Evolutionary conservation across 2,797 vertebrate genomes (phyloP).

Genomic region (Macropodus opercularis): DNA sequence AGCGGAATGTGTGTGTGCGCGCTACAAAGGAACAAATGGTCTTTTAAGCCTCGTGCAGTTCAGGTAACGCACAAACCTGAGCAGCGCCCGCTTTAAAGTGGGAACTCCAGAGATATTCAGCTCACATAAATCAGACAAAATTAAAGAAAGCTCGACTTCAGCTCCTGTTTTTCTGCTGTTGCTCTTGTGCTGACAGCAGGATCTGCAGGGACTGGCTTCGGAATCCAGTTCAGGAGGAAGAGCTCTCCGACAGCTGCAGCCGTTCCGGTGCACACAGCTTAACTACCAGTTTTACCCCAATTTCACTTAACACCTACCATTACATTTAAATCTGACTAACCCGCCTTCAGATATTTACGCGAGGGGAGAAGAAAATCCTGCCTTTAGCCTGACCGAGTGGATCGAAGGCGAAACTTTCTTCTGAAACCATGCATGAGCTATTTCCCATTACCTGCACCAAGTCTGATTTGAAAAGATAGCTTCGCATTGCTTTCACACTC

Average conservation of each 20-base stretch:
- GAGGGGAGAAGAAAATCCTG: slow-evolving; percentile 16
- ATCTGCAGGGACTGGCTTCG: slow-evolving; percentile 1
- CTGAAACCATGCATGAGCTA: slow-evolving; percentile 47
- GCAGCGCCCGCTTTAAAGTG: neutral
- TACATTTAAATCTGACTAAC: slow-evolving; percentile 17
- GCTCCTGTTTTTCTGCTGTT: neutral
- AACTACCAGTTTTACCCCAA: slow-evolving; percentile 16
- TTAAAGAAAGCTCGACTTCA: neutral
- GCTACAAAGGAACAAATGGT: slow-evolving; percentile 13
- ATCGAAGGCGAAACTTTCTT: slow-evolving; percentile 33
- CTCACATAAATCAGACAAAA: slow-evolving; percentile 1
- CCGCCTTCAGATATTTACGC: slow-evolving; percentile 22
- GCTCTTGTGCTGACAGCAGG: neutral
- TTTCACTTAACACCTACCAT: slow-evolving; percentile 30
- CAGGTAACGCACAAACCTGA: neutral
- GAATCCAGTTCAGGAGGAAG: slow-evolving; percentile 2
- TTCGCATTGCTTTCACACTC: slow-evolving; percentile 63
- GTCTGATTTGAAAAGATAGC: slow-evolving; percentile 49
- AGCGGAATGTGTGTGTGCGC: neutral
- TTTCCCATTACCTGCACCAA: slow-evolving; percentile 56
- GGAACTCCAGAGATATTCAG: neutral
- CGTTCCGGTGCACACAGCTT: slow-evolving; percentile 8
- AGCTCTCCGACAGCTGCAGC: slow-evolving; percentile 3
- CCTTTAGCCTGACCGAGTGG: slow-evolving; percentile 14
- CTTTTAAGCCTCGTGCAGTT: slow-evolving; percentile 14